Evolutionary conservation across 2,113 vertebrate genomes (phyloP).

Genomic region (Apodemus speciosus): DNA sequence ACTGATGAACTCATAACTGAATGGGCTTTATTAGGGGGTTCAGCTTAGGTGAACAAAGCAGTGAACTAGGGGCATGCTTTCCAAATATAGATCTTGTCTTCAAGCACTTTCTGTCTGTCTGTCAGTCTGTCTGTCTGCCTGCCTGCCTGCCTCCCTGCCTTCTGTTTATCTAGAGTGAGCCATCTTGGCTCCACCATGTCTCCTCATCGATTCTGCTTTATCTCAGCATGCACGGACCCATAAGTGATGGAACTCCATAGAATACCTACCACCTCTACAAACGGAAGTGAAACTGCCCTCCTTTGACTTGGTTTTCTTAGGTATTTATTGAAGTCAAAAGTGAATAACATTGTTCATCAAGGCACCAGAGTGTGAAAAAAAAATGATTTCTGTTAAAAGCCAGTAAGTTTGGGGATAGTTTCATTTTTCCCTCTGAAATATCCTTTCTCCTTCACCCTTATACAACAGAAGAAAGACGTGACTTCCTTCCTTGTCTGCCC

Average conservation of each 20-base stretch:
- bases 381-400: background rate
- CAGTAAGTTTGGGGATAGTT: background rate
- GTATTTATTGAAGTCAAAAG: background rate
- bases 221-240: background rate
- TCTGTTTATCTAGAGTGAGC: background rate
- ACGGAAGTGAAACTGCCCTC: background rate
- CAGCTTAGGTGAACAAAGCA: background rate
- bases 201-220: background rate
- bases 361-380: background rate
- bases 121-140: background rate
- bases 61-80: background rate
- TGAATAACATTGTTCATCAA: background rate
- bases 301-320: background rate
- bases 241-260: background rate
- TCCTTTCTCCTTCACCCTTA: background rate
- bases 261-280: background rate
- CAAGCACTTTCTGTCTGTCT: background rate
- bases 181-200: background rate
- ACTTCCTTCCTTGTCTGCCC: background rate
- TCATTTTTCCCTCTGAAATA: conserved; percentile 20
- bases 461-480: background rate
- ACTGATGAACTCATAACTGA: background rate
- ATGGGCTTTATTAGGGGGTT: background rate
- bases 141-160: background rate
- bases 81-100: background rate